These are phyloP conservation scores for Kryptolebias ocellatus DNA, from an alignment of 2,797 vertebrate genomes.

Conservation along the genomic window DNA sequence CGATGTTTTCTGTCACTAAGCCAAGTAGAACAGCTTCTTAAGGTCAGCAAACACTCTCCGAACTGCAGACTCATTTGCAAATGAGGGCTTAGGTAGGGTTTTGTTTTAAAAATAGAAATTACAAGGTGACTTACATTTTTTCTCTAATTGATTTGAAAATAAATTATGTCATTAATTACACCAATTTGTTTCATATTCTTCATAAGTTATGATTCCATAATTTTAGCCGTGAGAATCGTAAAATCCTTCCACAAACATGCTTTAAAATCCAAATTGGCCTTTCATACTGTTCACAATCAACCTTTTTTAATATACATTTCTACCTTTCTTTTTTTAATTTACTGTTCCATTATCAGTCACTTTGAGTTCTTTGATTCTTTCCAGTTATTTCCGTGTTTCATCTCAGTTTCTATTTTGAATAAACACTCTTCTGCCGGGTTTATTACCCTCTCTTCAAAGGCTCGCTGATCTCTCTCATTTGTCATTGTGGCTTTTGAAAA, in stretches of 20 bases:
- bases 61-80: no score
- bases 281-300: constrained; percentile 5
- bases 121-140: no score
- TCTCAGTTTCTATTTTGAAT: constrained; percentile 37
- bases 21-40: no score
- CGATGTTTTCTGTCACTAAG: no score
- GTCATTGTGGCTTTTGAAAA: constrained; percentile 31
- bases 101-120: no score
- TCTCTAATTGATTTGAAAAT: no score
- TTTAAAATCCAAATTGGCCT: constrained; percentile 2
- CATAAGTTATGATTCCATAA: neutral
- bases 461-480: constrained; percentile 43
- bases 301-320: constrained; percentile 18
- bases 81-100: no score
- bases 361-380: constrained; percentile 44
- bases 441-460: constrained; percentile 55
- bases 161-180: no score
- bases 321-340: constrained; percentile 17
- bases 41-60: no score
- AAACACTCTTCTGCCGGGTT: constrained; percentile 30
- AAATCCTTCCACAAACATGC: neutral
- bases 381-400: constrained; percentile 26
- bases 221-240: neutral
- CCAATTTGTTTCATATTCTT: neutral
- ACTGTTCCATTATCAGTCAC: constrained; percentile 42